phyloP scores from a whole-genome alignment of 2,888 invertebrate genomes.

The Lingula anatina region DNA sequence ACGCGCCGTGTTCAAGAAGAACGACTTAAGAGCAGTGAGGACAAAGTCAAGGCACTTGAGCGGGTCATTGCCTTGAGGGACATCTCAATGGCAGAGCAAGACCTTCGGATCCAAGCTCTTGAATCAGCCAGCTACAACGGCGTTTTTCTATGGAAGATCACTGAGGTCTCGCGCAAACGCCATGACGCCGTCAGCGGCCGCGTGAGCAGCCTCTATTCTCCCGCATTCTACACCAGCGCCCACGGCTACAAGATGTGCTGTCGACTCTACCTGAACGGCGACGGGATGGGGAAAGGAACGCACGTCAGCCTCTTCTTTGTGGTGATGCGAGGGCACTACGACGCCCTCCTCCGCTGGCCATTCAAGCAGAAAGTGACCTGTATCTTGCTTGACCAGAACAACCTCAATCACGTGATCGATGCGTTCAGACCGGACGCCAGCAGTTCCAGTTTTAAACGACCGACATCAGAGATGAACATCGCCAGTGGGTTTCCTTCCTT shows the following conservation, averaged over 20 bases:
- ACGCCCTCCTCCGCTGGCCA: conserved; percentile 46
- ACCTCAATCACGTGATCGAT: conserved; percentile 38
- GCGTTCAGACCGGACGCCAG: conserved; percentile 47
- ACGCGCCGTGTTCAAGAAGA: too few species aligned
- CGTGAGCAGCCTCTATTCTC: conserved; percentile 40
- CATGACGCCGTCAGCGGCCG: conserved; percentile 34
- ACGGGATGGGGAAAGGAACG: conserved; percentile 43
- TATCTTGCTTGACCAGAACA: conserved; percentile 43
- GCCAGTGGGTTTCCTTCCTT: conserved; percentile 50
- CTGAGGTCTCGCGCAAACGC: conserved; percentile 31
- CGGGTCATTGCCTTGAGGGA: conserved; percentile 22
- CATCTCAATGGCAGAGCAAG: conserved; percentile 24
- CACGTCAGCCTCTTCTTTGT: conserved; percentile 48
- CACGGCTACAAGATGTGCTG: conserved; percentile 46
- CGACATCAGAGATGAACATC: conserved; percentile 48
- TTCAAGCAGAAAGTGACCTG: conserved; percentile 43
- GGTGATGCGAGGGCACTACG: conserved; percentile 39
- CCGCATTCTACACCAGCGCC: conserved; percentile 40
- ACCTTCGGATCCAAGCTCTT: conserved; percentile 24
- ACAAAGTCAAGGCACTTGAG: conserved; percentile 19
- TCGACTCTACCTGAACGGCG: conserved; percentile 44
- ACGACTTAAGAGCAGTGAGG: conserved; percentile 13
- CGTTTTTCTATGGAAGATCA: conserved; percentile 43
- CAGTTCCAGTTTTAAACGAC: conserved; percentile 44
- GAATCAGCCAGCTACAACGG: conserved; percentile 43